These are phyloP conservation scores for Limosa lapponica DNA, from an alignment of 2,797 vertebrate species.

Conservation along the genomic window DNA sequence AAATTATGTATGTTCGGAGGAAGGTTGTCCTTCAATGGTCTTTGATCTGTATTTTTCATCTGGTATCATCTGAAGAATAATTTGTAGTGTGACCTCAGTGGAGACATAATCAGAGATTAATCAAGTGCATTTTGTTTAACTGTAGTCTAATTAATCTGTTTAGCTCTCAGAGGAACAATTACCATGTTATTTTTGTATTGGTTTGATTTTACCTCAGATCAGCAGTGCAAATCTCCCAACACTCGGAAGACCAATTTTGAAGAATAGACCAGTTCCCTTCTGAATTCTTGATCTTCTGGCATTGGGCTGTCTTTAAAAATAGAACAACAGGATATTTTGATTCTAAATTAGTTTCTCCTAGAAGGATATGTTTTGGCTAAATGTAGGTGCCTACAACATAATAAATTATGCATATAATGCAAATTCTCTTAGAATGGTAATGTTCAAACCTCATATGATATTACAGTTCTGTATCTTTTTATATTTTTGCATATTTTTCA, in stretches of 20 bases:
- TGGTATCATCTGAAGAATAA: background rate
- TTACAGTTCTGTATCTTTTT: background rate
- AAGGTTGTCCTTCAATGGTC: background rate
- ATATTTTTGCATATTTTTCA: background rate
- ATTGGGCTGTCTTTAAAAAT: background rate
- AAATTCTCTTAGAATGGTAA: background rate
- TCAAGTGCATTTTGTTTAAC: background rate
- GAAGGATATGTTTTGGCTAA: background rate
- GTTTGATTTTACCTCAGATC: conserved; percentile 14
- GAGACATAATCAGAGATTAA: background rate
- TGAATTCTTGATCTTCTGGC: background rate
- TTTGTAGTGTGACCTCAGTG: background rate
- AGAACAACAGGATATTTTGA: background rate
- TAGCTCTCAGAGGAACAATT: conserved; percentile 26
- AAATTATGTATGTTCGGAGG: background rate
- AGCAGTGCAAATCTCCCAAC: background rate
- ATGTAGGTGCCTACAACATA: background rate
- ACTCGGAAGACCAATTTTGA: background rate
- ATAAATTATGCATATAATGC: background rate
- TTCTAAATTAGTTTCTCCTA: background rate
- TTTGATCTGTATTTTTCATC: conserved; percentile 1
- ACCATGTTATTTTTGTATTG: background rate
- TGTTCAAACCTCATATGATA: background rate
- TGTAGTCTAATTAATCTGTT: conserved; percentile 11
- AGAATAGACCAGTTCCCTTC: background rate